phyloP scores from a whole-genome alignment of 2,888 invertebrate species.

The Siphonodentalium dalli region DNA sequence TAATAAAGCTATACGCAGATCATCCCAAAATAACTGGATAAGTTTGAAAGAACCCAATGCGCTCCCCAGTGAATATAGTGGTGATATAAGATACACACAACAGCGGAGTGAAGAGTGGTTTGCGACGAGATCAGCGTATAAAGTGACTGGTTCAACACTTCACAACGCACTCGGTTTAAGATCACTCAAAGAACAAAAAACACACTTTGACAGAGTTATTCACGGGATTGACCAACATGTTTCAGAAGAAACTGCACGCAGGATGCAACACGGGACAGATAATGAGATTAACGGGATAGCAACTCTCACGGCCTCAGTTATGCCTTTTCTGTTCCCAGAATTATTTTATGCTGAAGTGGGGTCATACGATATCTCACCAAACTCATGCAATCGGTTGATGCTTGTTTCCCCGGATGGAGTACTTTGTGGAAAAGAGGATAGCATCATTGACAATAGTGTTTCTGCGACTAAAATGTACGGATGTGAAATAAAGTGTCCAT shows the following conservation, averaged over 20 bases:
- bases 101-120: no score
- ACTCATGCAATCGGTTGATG: background rate
- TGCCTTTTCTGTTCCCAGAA: constrained; percentile 17
- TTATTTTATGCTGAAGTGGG: constrained; percentile 19
- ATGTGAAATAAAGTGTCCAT: constrained; percentile 26
- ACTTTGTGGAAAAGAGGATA: background rate
- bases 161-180: background rate
- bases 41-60: no score
- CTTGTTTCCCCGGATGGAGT: constrained; percentile 23
- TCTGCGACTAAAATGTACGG: background rate
- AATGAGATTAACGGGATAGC: constrained; percentile 17
- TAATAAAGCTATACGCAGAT: no score
- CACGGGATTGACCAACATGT: background rate
- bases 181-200: constrained; percentile 1
- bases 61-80: no score
- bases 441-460: background rate
- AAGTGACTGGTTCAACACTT: no score
- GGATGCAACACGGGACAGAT: constrained; percentile 11
- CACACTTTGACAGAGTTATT: background rate
- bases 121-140: no score
- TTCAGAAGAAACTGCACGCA: background rate
- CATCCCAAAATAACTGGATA: no score
- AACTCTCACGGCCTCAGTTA: constrained; percentile 11
- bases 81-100: no score
- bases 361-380: constrained; percentile 15